A percentile compares a stretch with the other conserved stretches of the same genome.
Conservation (phyloP, 2,113 vertebrate species). For the Pteronura brasiliensis region DNA sequence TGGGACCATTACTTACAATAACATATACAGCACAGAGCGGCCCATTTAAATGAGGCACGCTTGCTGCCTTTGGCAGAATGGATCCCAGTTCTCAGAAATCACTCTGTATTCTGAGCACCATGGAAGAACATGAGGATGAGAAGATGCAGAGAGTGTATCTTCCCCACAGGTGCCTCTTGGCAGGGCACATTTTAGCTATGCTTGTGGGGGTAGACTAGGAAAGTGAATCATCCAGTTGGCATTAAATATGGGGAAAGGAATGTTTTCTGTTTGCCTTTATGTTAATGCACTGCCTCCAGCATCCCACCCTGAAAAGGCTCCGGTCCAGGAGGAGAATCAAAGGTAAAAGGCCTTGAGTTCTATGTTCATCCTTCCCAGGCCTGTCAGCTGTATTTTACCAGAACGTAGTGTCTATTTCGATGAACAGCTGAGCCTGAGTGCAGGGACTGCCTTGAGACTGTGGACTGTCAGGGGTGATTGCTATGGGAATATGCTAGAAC, state of each 20-base stretch:
- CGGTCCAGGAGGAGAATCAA: background rate
- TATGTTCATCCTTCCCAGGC: background rate
- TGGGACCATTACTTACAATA: slow-evolving; percentile 22
- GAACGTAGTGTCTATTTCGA: background rate
- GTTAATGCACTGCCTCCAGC: background rate
- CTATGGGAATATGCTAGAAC: background rate
- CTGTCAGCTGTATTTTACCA: background rate
- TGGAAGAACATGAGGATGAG: background rate
- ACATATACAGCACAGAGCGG: background rate
- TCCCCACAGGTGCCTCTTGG: background rate
- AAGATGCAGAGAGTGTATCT: background rate
- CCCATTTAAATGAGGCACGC: background rate
- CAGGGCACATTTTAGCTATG: background rate
- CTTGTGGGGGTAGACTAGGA: background rate
- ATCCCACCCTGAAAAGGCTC: background rate
- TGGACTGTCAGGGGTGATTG: background rate
- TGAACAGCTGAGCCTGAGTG: background rate
- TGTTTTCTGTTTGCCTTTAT: background rate
- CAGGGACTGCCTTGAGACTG: background rate
- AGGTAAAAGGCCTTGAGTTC: background rate
- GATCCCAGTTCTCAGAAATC: background rate
- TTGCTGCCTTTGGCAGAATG: background rate
- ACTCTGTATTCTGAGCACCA: background rate
- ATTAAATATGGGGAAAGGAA: background rate
- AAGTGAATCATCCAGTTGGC: background rate